Evolutionary conservation across 2,888 invertebrate species (phyloP), one percentile per base, ranked within the genome.

Genomic region (Leptarthrus brevirostris): DNA sequence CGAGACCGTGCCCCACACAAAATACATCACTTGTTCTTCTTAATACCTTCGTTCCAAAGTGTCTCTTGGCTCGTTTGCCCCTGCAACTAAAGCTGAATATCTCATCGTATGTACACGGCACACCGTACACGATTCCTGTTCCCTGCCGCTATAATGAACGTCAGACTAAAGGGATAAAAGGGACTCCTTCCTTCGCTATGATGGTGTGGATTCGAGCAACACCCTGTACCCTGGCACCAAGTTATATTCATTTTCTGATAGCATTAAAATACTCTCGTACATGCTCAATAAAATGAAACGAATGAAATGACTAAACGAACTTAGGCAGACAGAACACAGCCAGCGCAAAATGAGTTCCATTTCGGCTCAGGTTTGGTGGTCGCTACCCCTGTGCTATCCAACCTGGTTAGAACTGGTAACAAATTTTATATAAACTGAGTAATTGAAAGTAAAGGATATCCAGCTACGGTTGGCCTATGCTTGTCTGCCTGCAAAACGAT

Each of bases 221-320:
- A 34, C 36, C 18, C 26, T 61, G 61, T 30, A 56, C 30, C 66
- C 66, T 66, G 66, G 16, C 66, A 66, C 66, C 66, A 66, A 66
- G 49, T 66, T 49, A 66, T 66, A 66, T 66, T 49, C 66, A 66
- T 49, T 66, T 66, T 66, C 66, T 66, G 47, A 66, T 66, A 66
- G 66, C 66, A 66, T 47, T 66, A 66, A 66, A 66, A 66, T 66
- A n/a, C n/a, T n/a, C n/a, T n/a, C n/a, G n/a, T n/a, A 66, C 66
- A 66, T 66, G 66, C 66, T 66, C 66, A 66, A 61, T 61, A 61
- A 61, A 61, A 61, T 61, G 40, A 56, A 56, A 56, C 56, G 56
- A n/a, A n/a, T n/a, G n/a, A 61, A 30, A 61, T 36, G 61, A 36
- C 36, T 61, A 61, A 61, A 61, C 61, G 61, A 61, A 40, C 61